Evolutionary conservation across 1,140 invertebrate species (phyloP), one percentile per base, ranked within the genome.

Genomic region (Paralvinella palmiformis): DNA sequence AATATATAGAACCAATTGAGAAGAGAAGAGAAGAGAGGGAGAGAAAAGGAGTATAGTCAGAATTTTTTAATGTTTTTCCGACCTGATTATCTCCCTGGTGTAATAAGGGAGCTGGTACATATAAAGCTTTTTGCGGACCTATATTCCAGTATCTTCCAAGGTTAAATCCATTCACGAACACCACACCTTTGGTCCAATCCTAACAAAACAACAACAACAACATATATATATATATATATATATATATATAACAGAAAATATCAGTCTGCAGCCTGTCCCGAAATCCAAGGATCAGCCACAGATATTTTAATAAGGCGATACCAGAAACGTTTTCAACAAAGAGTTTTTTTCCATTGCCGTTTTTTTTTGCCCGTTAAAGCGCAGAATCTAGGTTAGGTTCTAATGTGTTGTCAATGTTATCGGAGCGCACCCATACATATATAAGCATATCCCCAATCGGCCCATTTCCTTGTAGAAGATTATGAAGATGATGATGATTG

Each of bases 141-240:
- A 81, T 68, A 7, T 67, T 63, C 80, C 81, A 85, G 72, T 86
- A 87, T 55, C 86, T 72, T 13, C 86, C 86, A 52, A 88, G 71
- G 69, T 87, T 85, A 68, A 86, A 85, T 4, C 85, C 86, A 77
- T 88, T 88, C 1, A 88, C 69, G 63, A 87, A 83, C n/a, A 86
- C 84, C 56, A 86, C 75, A 10, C 87, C 87, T 76, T 79, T 80
- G 3, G 50, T 68, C 78, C 77, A 81, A 22, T 69, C 72, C 73
- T 80, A 64, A 27, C 63, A 67, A 59, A 57, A 64, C 36, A 22
- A 35, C n/a, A n/a, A n/a, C 37, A 41, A 13, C 37, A 41, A 41
- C 10, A n/a, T 41, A 10, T 13, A 41, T 13, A n/a, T 41, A 13
- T n/a, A 41, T 13, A 41, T 10, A n/a, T 41, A n/a, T 13, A n/a